These are phyloP conservation scores for Mungos mungo DNA, from an alignment of 2,113 vertebrate genomes.

Conservation along the genomic window DNA sequence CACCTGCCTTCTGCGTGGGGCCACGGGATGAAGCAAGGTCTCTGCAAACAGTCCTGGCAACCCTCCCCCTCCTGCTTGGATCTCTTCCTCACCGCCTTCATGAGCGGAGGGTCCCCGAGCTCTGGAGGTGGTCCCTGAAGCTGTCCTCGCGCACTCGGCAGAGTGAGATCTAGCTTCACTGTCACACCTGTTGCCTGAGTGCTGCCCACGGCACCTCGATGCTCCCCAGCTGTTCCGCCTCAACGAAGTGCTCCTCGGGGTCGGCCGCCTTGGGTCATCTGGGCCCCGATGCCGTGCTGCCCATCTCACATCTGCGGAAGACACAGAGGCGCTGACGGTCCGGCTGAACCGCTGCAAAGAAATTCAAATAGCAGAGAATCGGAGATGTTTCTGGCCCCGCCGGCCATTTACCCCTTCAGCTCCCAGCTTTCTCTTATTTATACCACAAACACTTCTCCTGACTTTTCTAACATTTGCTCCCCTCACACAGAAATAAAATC, in stretches of 20 bases:
- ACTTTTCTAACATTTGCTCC: background rate
- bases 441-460: background rate
- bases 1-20: background rate
- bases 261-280: no score
- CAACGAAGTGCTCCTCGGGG: no score
- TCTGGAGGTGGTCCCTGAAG: background rate
- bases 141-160: background rate
- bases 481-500: background rate
- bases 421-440: background rate
- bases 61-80: background rate
- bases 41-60: no score
- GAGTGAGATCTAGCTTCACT: background rate
- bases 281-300: background rate
- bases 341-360: background rate
- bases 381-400: background rate
- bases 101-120: background rate
- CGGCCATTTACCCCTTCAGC: background rate
- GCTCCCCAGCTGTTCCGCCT: no score
- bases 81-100: background rate
- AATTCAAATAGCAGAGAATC: background rate
- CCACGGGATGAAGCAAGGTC: no score
- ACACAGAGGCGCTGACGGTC: background rate
- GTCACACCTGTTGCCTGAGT: background rate
- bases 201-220: fast-evolving
- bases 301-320: background rate